A percentile compares a stretch with the other conserved stretches of the same genome.
phyloP scores from a whole-genome alignment of 2,113 vertebrate species.

The Piliocolobus tephrosceles region DNA sequence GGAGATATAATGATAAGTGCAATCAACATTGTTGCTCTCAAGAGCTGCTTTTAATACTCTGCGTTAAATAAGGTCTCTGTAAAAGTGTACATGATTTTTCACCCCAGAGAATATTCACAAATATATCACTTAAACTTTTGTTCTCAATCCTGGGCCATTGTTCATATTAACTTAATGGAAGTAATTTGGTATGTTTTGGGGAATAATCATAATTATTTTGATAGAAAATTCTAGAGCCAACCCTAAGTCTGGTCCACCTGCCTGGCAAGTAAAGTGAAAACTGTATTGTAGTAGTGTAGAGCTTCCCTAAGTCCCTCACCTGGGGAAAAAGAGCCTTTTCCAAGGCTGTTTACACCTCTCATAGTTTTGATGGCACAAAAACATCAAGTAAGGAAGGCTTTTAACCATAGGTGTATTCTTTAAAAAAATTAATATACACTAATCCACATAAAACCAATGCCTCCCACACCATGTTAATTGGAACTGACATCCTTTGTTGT shows the following conservation, averaged over 20 bases:
- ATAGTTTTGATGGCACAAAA: neutral
- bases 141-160: neutral
- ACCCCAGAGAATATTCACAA: neutral
- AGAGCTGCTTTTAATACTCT: neutral
- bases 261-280: neutral
- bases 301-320: neutral
- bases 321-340: neutral
- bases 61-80: neutral
- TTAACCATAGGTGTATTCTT: neutral
- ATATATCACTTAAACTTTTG: neutral
- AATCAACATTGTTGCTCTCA: neutral
- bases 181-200: neutral
- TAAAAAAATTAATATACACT: neutral
- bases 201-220: neutral
- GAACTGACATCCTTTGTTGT: neutral
- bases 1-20: neutral
- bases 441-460: neutral
- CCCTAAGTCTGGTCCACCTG: neutral
- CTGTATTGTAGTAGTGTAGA: neutral
- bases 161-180: neutral
- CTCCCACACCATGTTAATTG: neutral
- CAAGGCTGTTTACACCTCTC: neutral
- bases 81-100: neutral
- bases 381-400: neutral
- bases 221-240: neutral